Evolutionary conservation across 2,797 vertebrate genomes (phyloP).

Genomic region (Scarus forsteni): DNA sequence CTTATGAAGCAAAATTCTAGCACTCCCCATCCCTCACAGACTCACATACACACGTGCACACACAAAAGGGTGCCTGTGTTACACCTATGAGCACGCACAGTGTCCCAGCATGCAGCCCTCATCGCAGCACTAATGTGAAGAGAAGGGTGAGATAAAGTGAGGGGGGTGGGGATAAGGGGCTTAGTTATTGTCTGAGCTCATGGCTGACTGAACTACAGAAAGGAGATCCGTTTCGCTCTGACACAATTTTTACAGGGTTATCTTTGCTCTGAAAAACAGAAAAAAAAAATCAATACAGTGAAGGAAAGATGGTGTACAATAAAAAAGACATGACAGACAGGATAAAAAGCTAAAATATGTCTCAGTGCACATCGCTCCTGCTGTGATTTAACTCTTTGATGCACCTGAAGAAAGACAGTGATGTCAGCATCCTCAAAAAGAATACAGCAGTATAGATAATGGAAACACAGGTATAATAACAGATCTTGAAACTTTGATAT

Average conservation of each 20-base stretch:
- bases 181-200: conserved; percentile 68
- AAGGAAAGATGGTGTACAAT: background rate
- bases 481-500: too few species aligned
- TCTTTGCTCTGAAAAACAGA: conserved; percentile 30
- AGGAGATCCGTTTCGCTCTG: conserved; percentile 43
- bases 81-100: conserved; percentile 35
- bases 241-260: conserved; percentile 60
- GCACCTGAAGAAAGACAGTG: background rate
- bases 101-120: conserved; percentile 53
- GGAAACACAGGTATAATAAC: too few species aligned
- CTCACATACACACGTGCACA: conserved; percentile 13
- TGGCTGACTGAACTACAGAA: conserved; percentile 60
- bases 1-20: conserved; percentile 24
- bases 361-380: background rate
- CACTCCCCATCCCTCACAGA: background rate
- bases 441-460: too few species aligned
- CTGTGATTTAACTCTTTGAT: background rate
- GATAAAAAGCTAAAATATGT: background rate
- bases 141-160: conserved; percentile 71
- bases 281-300: conserved; percentile 24
- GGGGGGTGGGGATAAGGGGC: conserved; percentile 55
- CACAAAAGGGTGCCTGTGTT: conserved; percentile 14
- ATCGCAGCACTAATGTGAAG: conserved; percentile 70
- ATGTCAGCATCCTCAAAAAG: too few species aligned
- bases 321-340: background rate